Conservation (phyloP, 2,888 invertebrate species). For the Artemia sinica region DNA sequence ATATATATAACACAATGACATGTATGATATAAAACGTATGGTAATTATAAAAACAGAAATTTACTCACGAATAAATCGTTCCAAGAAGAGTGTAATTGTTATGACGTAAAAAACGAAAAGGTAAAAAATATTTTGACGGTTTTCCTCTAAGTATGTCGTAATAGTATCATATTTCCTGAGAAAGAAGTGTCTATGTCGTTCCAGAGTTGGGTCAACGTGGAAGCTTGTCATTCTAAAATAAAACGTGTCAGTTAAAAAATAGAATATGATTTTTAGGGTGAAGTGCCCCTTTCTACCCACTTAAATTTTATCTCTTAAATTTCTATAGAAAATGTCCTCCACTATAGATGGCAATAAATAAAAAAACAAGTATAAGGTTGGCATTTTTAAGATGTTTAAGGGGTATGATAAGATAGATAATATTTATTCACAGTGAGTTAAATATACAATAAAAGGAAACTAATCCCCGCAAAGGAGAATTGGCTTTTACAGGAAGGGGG, state of each 20-base stretch:
- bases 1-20: neutral
- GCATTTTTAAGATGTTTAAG: too few species aligned
- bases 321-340: too few species aligned
- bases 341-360: too few species aligned
- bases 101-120: conserved; percentile 85
- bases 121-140: conserved; percentile 87
- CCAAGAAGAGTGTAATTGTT: conserved; percentile 79
- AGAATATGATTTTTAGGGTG: neutral
- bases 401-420: too few species aligned
- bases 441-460: too few species aligned
- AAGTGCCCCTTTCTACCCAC: too few species aligned
- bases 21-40: neutral
- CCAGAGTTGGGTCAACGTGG: conserved; percentile 63
- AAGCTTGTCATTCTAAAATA: conserved; percentile 68
- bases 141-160: conserved; percentile 82
- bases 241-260: conserved; percentile 12
- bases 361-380: too few species aligned
- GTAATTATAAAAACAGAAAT: neutral
- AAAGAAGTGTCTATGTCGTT: conserved; percentile 48
- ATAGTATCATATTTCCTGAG: conserved; percentile 65
- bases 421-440: too few species aligned
- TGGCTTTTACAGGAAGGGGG: too few species aligned
- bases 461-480: too few species aligned
- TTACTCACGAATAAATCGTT: conserved; percentile 71
- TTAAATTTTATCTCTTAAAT: too few species aligned